These are phyloP conservation scores for Chymomyza caudatula DNA, from an alignment of 2,888 invertebrate genomes.

Conservation along the genomic window DNA sequence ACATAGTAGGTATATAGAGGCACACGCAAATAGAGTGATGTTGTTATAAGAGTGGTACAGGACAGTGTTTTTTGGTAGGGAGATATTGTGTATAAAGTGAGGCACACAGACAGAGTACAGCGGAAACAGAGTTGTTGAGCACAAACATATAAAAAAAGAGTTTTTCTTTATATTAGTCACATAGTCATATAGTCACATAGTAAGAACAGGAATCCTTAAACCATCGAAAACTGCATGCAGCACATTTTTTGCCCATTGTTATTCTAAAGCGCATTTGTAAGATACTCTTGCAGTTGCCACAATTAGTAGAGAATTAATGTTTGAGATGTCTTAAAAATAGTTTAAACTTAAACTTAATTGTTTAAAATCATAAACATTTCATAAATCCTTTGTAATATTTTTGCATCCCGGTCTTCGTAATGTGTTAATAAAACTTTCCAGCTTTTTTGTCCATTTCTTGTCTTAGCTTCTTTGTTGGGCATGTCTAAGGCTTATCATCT, in stretches of 20 bases:
- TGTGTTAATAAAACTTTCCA: neutral
- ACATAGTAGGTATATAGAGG: too few species aligned
- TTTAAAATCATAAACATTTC: neutral
- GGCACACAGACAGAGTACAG: conserved; percentile 24
- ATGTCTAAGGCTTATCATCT: neutral
- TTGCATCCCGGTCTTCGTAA: neutral
- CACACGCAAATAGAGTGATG: conserved; percentile 19
- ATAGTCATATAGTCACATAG: conserved; percentile 18
- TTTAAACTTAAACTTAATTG: conserved; percentile 5
- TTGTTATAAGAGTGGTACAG: neutral
- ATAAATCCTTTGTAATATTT: neutral
- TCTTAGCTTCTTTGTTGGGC: neutral
- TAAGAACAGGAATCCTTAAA: conserved; percentile 1
- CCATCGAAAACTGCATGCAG: neutral
- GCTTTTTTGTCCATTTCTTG: too few species aligned
- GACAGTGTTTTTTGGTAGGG: conserved; percentile 5
- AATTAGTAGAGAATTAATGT: too few species aligned
- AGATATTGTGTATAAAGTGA: conserved; percentile 22
- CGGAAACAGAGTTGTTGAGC: conserved; percentile 34
- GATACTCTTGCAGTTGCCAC: conserved; percentile 17
- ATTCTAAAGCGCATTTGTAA: neutral
- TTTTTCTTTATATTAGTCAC: conserved; percentile 38
- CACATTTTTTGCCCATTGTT: neutral
- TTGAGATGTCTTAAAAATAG: neutral
- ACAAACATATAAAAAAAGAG: conserved; percentile 56